A percentile compares a stretch with the other conserved stretches of the same genome.
Evolutionary conservation across 2,888 invertebrate species (phyloP).

Genomic region (Polyommatus iphigenia): DNA sequence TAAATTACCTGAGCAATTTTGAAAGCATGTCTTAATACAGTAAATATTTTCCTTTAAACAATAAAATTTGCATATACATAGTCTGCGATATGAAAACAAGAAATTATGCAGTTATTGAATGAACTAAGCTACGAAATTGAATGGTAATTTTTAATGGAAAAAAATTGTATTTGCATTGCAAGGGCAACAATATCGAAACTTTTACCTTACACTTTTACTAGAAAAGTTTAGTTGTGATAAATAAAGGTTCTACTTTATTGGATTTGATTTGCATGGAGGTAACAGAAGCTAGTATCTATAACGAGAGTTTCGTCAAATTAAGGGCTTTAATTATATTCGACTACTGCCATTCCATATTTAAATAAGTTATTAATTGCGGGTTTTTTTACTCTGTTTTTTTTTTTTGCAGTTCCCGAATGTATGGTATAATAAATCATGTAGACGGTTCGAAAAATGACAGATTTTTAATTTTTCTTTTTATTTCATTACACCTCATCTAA

Average conservation of each 20-base stretch:
- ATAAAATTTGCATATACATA: constrained; percentile 9
- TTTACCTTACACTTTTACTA: background rate
- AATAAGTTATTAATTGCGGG: too few species aligned
- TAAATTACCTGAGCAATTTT: background rate
- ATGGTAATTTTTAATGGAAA: too few species aligned
- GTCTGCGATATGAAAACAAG: background rate
- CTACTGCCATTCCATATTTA: background rate
- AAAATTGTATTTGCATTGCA: constrained; percentile 64
- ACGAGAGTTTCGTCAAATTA: background rate
- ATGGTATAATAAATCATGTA: too few species aligned
- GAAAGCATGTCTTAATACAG: background rate
- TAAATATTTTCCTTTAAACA: background rate
- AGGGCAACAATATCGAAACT: constrained; percentile 43
- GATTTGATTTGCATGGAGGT: background rate
- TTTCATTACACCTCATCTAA: too few species aligned
- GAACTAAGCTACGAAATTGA: constrained; percentile 47
- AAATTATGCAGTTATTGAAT: constrained; percentile 37
- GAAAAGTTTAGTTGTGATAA: background rate
- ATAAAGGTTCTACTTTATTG: background rate
- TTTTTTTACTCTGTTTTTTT: too few species aligned
- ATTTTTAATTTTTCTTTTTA: too few species aligned
- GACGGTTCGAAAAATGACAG: too few species aligned
- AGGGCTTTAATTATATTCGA: background rate
- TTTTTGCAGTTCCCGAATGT: too few species aligned
- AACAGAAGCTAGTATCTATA: background rate